Conservation (phyloP, 2,888 invertebrate genomes). For the Chelonus formosanus region DNA sequence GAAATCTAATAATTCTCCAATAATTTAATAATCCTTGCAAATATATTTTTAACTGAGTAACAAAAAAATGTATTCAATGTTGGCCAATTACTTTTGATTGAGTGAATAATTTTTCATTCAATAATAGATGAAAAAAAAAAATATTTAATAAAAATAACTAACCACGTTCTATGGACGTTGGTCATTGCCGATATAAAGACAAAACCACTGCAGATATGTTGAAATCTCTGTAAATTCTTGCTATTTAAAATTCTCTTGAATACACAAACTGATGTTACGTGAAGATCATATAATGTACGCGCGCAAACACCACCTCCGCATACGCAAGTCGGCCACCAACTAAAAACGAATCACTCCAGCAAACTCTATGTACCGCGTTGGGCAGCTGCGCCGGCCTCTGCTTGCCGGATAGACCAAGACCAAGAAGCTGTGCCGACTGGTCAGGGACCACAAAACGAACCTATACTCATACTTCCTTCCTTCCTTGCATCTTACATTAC, state of each 20-base stretch:
- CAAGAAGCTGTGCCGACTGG: conserved; percentile 53
- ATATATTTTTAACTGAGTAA: too few relatives aligned
- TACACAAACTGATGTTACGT: conserved; percentile 1
- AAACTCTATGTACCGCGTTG: conserved; percentile 25
- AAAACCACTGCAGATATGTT: conserved; percentile 5
- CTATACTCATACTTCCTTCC: conserved; percentile 40
- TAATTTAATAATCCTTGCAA: too few relatives aligned
- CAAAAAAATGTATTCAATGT: too few relatives aligned
- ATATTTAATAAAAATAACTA: conserved; percentile 40
- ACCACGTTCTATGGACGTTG: conserved; percentile 51
- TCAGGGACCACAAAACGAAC: conserved; percentile 43
- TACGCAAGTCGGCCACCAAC: conserved; percentile 61
- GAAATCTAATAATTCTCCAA: too few relatives aligned
- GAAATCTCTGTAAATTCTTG: conserved; percentile 4
- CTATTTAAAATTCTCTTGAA: background rate
- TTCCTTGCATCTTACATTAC: conserved; percentile 12
- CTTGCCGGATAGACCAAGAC: conserved; percentile 38
- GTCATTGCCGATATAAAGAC: conserved; percentile 18
- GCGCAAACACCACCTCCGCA: conserved; percentile 52
- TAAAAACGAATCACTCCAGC: conserved; percentile 43
- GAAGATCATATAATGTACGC: conserved; percentile 34
- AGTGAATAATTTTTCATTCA: background rate
- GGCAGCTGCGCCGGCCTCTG: conserved; percentile 41
- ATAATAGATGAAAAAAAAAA: conserved; percentile 12
- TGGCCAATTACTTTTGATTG: too few relatives aligned